phyloP scores from a whole-genome alignment of 2,797 vertebrate species.

The Lacerta agilis region DNA sequence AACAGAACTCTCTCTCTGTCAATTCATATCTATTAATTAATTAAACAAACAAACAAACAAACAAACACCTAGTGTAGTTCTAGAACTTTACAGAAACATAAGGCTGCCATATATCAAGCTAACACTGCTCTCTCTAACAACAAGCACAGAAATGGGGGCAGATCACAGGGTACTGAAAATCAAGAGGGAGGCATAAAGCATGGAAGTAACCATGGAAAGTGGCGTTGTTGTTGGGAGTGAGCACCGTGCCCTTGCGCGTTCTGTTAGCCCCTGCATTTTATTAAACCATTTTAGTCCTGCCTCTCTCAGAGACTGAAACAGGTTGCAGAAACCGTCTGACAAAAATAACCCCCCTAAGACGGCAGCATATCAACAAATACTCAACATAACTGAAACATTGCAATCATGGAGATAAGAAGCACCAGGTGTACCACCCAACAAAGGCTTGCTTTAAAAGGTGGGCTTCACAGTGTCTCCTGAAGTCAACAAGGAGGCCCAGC shows the following conservation, averaged over 20 bases:
- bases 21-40: slow-evolving; percentile 12
- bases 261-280: too few relatives aligned
- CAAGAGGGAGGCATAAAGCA: not conserved
- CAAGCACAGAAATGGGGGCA: not conserved
- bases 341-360: not conserved
- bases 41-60: too few relatives aligned
- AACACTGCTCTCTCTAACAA: not conserved
- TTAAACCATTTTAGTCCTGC: not conserved
- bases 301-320: not conserved
- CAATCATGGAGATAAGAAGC: not conserved
- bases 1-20: not conserved
- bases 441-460: not conserved
- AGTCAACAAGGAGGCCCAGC: not conserved
- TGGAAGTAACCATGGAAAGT: too few relatives aligned
- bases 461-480: not conserved
- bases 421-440: not conserved
- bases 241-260: too few relatives aligned
- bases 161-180: not conserved
- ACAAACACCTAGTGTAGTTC: not conserved
- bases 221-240: not conserved
- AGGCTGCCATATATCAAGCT: not conserved
- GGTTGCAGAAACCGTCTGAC: not conserved
- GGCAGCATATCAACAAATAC: not conserved
- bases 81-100: not conserved
- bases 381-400: not conserved